Evolutionary conservation across 1,140 invertebrate genomes (phyloP).

Genomic region (Battus philenor): DNA sequence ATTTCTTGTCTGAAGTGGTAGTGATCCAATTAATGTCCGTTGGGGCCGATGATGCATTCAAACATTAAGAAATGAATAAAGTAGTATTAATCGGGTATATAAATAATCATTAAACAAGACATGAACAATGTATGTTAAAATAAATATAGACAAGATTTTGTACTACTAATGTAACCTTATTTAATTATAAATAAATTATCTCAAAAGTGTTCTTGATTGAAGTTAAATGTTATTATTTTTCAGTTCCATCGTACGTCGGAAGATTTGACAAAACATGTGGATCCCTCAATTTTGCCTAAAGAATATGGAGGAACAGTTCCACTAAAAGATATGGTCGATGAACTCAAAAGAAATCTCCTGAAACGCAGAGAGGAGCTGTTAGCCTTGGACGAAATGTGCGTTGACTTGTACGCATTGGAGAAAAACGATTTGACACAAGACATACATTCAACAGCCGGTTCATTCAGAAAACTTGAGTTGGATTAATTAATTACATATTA

Average conservation of each 20-base stretch:
- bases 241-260: conserved; percentile 85
- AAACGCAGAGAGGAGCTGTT: conserved; percentile 80
- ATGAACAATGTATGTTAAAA: too few species aligned
- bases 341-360: conserved; percentile 81
- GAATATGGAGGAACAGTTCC: conserved; percentile 90
- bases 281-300: conserved; percentile 86
- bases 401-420: conserved; percentile 81
- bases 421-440: conserved; percentile 80
- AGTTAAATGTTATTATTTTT: conserved; percentile 28
- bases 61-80: too few species aligned
- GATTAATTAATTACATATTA: conserved; percentile 74
- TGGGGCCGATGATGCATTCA: too few species aligned
- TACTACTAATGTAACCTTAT: too few species aligned
- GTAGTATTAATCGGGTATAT: too few species aligned
- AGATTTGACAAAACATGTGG: conserved; percentile 81
- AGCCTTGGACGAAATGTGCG: conserved; percentile 87
- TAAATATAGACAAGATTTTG: too few species aligned
- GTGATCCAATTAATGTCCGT: too few species aligned
- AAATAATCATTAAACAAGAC: too few species aligned
- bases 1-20: too few species aligned
- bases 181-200: too few species aligned
- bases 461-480: conserved; percentile 88
- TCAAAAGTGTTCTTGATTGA: too few species aligned
- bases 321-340: conserved; percentile 86
- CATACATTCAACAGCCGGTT: conserved; percentile 82